Base-by-base conservation (phyloP, 1,140 invertebrate genomes). In the Agrilus planipennis region DNA sequence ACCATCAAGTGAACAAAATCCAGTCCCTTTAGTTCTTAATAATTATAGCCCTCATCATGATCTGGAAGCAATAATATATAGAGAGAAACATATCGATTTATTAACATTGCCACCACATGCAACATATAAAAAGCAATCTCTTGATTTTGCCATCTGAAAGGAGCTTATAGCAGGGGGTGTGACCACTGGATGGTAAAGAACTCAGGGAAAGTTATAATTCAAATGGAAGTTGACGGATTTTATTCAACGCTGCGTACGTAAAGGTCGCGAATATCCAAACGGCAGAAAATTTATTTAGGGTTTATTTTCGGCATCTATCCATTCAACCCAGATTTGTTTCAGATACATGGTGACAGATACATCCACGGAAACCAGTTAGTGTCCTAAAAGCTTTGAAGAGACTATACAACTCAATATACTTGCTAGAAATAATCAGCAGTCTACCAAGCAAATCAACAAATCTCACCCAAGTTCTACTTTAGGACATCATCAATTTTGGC, bases 121-220 rank as follows among this genome's bases (percentile, higher is more conserved):
- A 2, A 42, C 20, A n/a, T 32, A 42, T 14, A 42, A 36, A 18
- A 6, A 35, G 32, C 40, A 42, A 15, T 32, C 40, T 4, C 16
- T 35, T 23, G 41, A 43, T 38, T 23, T 32, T 5, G 16, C n/a
- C 41, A 19, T 20, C 30, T 28, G 19, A 43, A 32, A 38, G 7
- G 2, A 20, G 11, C 27, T 6, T 23, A 27, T 11, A 36, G 34
- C 17, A 21, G 11, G 11, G 34, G 40, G 30, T 43, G 41, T 38
- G 41, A 27, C 15, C 37, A 43, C 20, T 43, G 41, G 41, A 43
- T 43, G 41, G 17, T 38, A 4, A 37, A 27, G n/a, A 42, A 42
- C 27, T 32, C 40, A 16, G 32, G 30, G 4, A 42, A 35, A 25
- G 23, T 30, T 2, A 42, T 42, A 10, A 42, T 32, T 36, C 30